phyloP scores from a whole-genome alignment of 2,113 vertebrate genomes.

The Aphyosemion australe region DNA sequence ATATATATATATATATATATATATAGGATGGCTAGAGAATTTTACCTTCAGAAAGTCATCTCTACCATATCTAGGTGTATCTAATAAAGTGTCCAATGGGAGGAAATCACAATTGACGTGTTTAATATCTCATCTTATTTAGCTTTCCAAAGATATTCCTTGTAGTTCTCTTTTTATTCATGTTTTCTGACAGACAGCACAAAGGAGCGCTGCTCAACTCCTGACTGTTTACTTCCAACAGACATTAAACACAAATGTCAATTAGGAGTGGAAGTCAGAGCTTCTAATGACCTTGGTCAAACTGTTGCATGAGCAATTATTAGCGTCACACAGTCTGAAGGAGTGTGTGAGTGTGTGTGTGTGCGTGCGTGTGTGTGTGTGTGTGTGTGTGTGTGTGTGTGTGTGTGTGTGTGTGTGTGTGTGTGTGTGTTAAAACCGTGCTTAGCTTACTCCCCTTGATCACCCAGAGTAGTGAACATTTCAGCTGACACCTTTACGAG shows the following conservation, averaged over 20 bases:
- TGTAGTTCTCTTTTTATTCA: slow-evolving; percentile 1
- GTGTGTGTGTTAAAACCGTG: slow-evolving; percentile 33
- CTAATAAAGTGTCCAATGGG: no score
- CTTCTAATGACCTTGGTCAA: slow-evolving; percentile 69
- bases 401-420: slow-evolving; percentile 5
- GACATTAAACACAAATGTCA: slow-evolving; percentile 73
- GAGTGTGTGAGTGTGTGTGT: slow-evolving; percentile 15
- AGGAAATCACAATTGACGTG: neutral
- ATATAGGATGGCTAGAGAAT: no score
- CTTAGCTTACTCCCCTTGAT: slow-evolving; percentile 68
- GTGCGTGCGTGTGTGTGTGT: neutral
- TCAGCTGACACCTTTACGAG: slow-evolving; percentile 79
- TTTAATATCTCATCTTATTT: neutral
- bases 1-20: no score
- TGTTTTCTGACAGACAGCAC: slow-evolving; percentile 53
- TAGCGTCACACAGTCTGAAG: slow-evolving; percentile 60
- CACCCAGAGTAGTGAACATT: slow-evolving; percentile 68
- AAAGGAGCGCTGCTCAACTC: slow-evolving; percentile 45
- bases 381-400: no score
- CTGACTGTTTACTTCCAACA: slow-evolving; percentile 67
- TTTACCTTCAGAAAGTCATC: no score
- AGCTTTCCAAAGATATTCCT: slow-evolving; percentile 29
- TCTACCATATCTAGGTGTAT: no score
- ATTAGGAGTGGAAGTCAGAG: slow-evolving; percentile 65
- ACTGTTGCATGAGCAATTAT: slow-evolving; percentile 52